phyloP scores from a whole-genome alignment of 2,888 invertebrate genomes.

The Pristionchus fissidentatus region DNA sequence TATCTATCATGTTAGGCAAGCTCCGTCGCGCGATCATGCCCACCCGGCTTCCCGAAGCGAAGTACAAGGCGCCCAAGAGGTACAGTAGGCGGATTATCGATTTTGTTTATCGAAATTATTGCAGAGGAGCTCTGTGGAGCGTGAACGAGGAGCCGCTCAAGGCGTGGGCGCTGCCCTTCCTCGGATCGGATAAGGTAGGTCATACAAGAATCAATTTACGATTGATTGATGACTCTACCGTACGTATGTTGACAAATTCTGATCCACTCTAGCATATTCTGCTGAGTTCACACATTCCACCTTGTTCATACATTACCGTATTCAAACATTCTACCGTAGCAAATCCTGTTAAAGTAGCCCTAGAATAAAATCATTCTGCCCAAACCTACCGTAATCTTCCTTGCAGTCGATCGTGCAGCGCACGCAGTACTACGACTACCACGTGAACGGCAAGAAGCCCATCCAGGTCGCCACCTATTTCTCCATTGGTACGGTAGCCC shows the following conservation, averaged over 20 bases:
- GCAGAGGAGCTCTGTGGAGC: constrained; percentile 65
- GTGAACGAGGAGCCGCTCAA: constrained; percentile 68
- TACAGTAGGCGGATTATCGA: background rate
- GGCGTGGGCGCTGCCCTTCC: constrained; percentile 85
- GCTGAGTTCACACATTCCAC: too few species aligned
- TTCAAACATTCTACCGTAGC: background rate
- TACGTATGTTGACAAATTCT: too few species aligned
- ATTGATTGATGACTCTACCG: background rate
- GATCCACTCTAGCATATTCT: too few species aligned
- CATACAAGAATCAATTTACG: background rate
- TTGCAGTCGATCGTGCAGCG: constrained; percentile 78
- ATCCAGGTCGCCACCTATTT: constrained; percentile 41
- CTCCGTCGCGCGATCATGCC: constrained; percentile 47
- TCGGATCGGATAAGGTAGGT: constrained; percentile 77
- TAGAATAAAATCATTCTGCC: background rate
- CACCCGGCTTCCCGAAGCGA: constrained; percentile 58
- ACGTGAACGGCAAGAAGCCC: constrained; percentile 74
- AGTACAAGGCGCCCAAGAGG: constrained; percentile 59
- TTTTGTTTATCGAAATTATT: background rate
- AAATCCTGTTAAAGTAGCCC: too few species aligned
- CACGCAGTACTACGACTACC: constrained; percentile 85
- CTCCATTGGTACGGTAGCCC: constrained; percentile 41
- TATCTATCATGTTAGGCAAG: background rate
- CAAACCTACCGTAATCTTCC: background rate
- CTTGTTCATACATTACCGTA: too few species aligned